Conservation (phyloP, 2,113 vertebrate genomes). For the Ursus arctos region DNA sequence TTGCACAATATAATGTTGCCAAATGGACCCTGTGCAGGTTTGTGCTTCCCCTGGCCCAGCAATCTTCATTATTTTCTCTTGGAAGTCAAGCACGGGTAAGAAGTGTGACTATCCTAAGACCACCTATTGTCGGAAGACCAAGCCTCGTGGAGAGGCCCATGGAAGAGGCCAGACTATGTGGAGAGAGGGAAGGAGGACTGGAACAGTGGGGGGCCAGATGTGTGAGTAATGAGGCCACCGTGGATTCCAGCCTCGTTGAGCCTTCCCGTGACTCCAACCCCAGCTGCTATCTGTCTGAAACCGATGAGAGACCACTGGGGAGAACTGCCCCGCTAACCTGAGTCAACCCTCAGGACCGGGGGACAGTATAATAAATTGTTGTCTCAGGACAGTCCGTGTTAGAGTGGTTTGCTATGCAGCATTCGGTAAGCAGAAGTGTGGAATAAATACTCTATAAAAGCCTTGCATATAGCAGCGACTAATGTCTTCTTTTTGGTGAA, state of each 20-base stretch:
- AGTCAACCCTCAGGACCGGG: background rate
- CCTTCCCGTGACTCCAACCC: background rate
- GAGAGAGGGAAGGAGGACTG: background rate
- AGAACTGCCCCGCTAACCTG: background rate
- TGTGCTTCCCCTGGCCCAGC: background rate
- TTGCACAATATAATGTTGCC: background rate
- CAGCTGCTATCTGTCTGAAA: background rate
- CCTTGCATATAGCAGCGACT: background rate
- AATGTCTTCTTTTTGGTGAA: background rate
- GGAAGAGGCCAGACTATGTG: background rate
- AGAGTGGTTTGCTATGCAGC: background rate
- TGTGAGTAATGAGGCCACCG: background rate
- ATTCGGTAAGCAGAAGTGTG: background rate
- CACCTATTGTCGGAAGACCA: background rate
- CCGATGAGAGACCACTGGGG: background rate
- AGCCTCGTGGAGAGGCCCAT: background rate
- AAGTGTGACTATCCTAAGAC: background rate
- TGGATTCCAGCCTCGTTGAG: background rate
- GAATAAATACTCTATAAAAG: background rate
- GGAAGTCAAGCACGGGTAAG: background rate
- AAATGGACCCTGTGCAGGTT: background rate
- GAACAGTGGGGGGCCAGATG: fast-evolving
- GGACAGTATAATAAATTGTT: background rate
- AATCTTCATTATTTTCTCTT: background rate
- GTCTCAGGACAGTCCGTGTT: background rate